Evolutionary conservation across 1,140 invertebrate species (phyloP), one percentile per base, ranked within the genome.

Genomic region (Stegodyphus mimosarum): DNA sequence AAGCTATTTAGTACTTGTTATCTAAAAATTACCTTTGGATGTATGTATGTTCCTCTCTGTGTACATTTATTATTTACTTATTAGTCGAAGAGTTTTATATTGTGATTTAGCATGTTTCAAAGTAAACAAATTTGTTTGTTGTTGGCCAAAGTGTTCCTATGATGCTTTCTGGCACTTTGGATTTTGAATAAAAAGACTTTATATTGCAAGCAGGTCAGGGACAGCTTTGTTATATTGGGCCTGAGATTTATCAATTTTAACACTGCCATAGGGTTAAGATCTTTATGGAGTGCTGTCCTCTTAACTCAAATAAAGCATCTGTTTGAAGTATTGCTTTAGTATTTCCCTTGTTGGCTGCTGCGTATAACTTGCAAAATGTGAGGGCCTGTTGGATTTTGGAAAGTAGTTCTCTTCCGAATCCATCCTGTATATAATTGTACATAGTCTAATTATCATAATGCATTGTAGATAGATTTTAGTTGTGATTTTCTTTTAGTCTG

Each of bases 71-170:
- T 18, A 84, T 86, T 86, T 86, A 78, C 74, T 77, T 85, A 69
- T 64, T 83, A 85, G 83, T 63, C 64, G 77, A 84, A 7, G 53
- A 83, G 33, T 86, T 84, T 86, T 78, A 72, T 86, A 86, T 69
- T 75, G 81, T 84, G 81, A 84, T 84, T 75, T 77, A 77, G 83
- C 74, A 86, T 86, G 83, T 86, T 86, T 86, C 74, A 86, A 86
- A 77, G 83, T 86, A 78, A 70, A 86, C 69, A 60, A 71, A 83
- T 76, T 66, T 64, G 52, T 84, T 84, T 84, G 83, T 86, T 86
- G 83, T 77, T 86, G 64, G 66, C 83, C 83, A 77, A 86, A 86
- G 83, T 86, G 83, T 86, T 86, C 83, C 83, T 86, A 76, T 71
- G 50, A 66, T 49, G 69, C 66, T 71, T 33, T 64, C 53, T 60